Percentiles rank a stretch among this genome's conserved stretches.
Conservation (phyloP, 2,797 vertebrate species). For the Alosa sapidissima region DNA sequence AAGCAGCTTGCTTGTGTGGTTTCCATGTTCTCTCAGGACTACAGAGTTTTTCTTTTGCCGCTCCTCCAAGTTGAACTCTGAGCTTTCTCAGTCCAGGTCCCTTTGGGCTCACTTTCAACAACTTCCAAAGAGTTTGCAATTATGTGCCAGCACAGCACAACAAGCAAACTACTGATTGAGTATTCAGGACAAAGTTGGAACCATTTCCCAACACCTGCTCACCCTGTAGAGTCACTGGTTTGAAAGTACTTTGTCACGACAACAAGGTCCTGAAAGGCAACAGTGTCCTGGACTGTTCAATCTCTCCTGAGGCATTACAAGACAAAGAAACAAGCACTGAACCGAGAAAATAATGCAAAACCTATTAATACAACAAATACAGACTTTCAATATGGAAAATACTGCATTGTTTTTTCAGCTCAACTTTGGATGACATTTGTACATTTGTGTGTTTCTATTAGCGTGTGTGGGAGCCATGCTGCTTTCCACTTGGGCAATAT, state of each 20-base stretch:
- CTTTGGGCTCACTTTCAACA: conserved; percentile 9
- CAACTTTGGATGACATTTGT: neutral
- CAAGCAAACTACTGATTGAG: conserved; percentile 17
- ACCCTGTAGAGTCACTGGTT: neutral
- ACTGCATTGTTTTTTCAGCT: neutral
- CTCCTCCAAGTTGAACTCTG: neutral
- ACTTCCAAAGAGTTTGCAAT: neutral
- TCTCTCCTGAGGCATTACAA: neutral
- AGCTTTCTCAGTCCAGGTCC: neutral
- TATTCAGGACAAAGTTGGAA: conserved; percentile 16
- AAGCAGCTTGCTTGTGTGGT: conserved; percentile 38
- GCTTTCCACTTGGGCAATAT: neutral
- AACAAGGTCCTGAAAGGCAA: neutral
- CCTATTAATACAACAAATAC: neutral
- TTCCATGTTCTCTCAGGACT: conserved; percentile 27
- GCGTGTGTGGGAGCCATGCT: neutral
- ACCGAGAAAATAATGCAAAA: neutral
- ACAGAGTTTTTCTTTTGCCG: neutral
- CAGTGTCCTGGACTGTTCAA: neutral
- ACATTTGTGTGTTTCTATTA: neutral
- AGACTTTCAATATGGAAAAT: neutral
- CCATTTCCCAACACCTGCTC: conserved; percentile 4
- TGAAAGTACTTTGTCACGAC: neutral
- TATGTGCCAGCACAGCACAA: neutral
- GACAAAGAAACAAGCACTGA: neutral